phyloP scores from a whole-genome alignment of 1,140 invertebrate genomes.

The Psix sp. region DNA sequence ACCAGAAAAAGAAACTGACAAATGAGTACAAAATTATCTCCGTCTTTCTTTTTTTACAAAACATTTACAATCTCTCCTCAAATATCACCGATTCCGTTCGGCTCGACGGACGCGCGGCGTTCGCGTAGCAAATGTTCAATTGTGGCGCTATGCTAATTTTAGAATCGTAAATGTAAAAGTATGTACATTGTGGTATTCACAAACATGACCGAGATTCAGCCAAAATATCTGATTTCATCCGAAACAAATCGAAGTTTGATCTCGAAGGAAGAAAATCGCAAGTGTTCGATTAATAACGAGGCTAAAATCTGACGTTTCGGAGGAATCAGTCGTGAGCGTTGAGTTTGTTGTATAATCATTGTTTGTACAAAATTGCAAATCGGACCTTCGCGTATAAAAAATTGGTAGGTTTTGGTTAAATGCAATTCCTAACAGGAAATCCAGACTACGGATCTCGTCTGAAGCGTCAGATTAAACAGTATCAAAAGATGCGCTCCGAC shows the following conservation, averaged over 20 bases:
- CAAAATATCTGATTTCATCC: slow-evolving; percentile 27
- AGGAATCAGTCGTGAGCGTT: slow-evolving; percentile 43
- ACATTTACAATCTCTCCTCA: slow-evolving; percentile 36
- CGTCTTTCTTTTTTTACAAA: slow-evolving; percentile 16
- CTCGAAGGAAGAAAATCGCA: slow-evolving; percentile 8
- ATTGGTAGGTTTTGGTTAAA: background rate
- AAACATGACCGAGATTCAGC: slow-evolving; percentile 13
- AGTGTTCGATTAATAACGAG: slow-evolving; percentile 7
- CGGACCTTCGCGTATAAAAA: slow-evolving; percentile 15
- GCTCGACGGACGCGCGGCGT: slow-evolving; percentile 21
- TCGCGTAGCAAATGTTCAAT: slow-evolving; percentile 9
- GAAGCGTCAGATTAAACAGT: slow-evolving; percentile 19
- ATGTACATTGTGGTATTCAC: slow-evolving; percentile 46
- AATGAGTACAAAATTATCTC: slow-evolving; percentile 41
- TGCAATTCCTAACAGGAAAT: background rate
- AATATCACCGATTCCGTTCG: no score
- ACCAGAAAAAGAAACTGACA: slow-evolving; percentile 29
- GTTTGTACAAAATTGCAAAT: slow-evolving; percentile 55
- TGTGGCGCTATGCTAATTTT: slow-evolving; percentile 1
- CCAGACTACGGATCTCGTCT: background rate
- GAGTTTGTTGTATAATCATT: slow-evolving; percentile 5
- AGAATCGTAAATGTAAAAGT: slow-evolving; percentile 27
- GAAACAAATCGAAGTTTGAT: background rate
- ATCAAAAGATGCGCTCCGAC: slow-evolving; percentile 25
- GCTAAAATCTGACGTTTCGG: background rate